Evolutionary conservation across 2,113 vertebrate genomes (phyloP), one percentile per base, ranked within the genome.

Genomic region (Deroptyus accipitrinus): DNA sequence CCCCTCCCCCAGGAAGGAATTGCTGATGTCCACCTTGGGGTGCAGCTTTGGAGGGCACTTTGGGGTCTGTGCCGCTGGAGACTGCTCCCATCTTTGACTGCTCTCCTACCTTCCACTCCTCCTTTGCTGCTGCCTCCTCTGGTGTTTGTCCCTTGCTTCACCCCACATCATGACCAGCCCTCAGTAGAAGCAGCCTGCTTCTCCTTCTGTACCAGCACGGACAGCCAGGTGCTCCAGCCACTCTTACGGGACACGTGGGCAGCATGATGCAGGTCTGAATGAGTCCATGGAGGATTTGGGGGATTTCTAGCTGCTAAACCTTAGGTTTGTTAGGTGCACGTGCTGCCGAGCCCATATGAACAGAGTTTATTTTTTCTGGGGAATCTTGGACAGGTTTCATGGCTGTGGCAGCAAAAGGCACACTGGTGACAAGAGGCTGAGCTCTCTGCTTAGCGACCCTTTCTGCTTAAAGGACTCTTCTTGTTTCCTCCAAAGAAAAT

Each of bases 81-180:
- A 22, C 22, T 11, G 24, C 12, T 33, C 6, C 15, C 44, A 3
- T 4, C 6, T 37, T 67, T 15, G 42, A 33, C 18, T 57, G 11
- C 13, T 7, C 30, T 7, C 6, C 6, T 55, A 18, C 52, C 3
- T 48, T 54, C 31, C 1, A 0, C 10, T 39, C 10, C 4, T 68
- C 18, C 16, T 16, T 8, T 42, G 19, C 66, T 75, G 31, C 57
- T 54, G 31, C 19, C 30, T 35, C n/a, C 33, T 7, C 1, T 5
- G 2, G 17, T 9, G 3, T 37, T 48, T 23, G 42, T 31, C 33
- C 25, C 35, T 19, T 17, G 7, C 1, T n/a, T 9, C 28, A 9
- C 16, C 18, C 13, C 2, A 0, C 0, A 1, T 25, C 2, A 0
- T n/a, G 13, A 13, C 39, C 63, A 22, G 18, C 42, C 44, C 51